Evolutionary conservation across 2,113 vertebrate genomes (phyloP), one percentile per base, ranked within the genome.

Genomic region (Scytalopus superciliaris): DNA sequence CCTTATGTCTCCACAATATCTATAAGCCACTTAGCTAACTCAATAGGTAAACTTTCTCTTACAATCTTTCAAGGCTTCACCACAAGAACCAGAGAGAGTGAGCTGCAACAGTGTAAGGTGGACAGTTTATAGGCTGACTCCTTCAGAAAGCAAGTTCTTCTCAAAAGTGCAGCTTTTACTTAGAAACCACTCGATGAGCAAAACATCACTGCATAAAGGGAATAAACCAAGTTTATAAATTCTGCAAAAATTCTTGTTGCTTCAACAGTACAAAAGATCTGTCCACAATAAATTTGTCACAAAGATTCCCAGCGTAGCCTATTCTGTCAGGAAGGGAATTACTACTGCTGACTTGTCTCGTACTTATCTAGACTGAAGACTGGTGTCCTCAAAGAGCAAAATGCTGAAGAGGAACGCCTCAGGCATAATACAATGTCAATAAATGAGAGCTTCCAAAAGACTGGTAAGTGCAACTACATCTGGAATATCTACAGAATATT

Each of bases 401-500:
- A 62, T 31, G 50, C 40, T 75, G 52, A 50, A 90, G 24, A 79
- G 18, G 33, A 87, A 35, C 33, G 28, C 7, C 27, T 88, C 56
- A 53, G 44, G 40, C 30, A 45, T 0, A 2, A 15, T n/a, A 55
- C 10, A 16, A 28, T 0, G 1, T 28, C 68, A 84, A 40, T 45
- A 45, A 70, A 49, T 0, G 5, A 69, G 13, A 60, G 17, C 25
- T 90, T 73, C 23, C 57, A 35, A 49, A 87, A 84, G 60, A 52
- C 19, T 14, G 10, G 12, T 33, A 79, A 18, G 16, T 72, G 28
- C 45, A 81, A 60, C 39, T 69, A 39, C n/a, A 23, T 6, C 21
- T 44, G 44, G 31, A 87, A 40, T 6, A 68, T 4, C 19, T 21
- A 23, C 66, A 86, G 42, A 67, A 60, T 5, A 23, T 44, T 56